A percentile compares a stretch with the other conserved stretches of the same genome.
Conservation (phyloP, 2,113 vertebrate genomes). For the Pluvianellus socialis region DNA sequence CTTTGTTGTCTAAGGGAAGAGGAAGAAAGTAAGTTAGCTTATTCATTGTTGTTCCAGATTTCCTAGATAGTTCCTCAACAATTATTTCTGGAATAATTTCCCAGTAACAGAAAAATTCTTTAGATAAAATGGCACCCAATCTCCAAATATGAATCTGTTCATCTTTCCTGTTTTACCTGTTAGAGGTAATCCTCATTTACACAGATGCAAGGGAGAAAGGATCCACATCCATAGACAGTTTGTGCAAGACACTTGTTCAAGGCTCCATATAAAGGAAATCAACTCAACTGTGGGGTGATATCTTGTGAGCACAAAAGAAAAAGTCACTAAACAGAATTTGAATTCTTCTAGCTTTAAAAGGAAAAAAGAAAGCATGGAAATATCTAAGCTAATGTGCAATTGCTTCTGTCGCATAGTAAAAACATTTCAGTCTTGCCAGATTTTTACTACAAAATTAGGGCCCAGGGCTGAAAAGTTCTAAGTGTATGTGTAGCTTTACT, state of each 20-base stretch:
- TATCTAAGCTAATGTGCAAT: neutral
- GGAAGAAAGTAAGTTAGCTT: neutral
- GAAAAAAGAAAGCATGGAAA: neutral
- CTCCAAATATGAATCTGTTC: neutral
- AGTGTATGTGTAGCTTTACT: neutral
- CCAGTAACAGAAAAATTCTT: neutral
- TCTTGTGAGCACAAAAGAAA: neutral
- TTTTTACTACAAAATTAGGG: neutral
- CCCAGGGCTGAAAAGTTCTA: neutral
- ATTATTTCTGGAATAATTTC: neutral
- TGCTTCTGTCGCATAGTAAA: neutral
- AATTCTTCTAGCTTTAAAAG: neutral
- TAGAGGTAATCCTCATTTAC: neutral
- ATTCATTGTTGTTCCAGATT: neutral
- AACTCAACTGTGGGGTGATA: neutral
- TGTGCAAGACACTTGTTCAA: neutral
- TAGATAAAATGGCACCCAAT: neutral
- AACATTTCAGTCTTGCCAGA: neutral
- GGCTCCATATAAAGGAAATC: neutral
- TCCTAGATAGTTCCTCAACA: neutral
- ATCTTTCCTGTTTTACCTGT: neutral
- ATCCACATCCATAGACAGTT: neutral
- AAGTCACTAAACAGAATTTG: neutral
- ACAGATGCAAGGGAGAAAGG: neutral
- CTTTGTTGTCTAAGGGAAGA: slow-evolving; percentile 88